Percentiles rank a stretch among this genome's conserved stretches.
phyloP scores from a whole-genome alignment of 1,140 invertebrate species.

The Lithobius niger region DNA sequence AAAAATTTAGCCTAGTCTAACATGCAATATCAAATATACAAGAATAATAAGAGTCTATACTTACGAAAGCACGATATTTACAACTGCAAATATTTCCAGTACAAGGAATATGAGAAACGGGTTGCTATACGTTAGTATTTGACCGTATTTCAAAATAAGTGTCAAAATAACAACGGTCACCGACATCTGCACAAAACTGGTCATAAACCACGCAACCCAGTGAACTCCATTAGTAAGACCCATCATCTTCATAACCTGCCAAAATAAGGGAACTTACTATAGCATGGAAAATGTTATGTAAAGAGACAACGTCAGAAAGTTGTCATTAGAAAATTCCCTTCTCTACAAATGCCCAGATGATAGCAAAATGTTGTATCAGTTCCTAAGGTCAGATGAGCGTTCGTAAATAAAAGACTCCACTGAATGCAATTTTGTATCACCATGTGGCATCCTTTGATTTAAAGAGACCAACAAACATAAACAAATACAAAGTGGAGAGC shows the following conservation, averaged over 20 bases:
- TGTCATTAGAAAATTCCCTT: too few species aligned
- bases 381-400: too few species aligned
- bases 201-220: slow-evolving; percentile 41
- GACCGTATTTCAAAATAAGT: slow-evolving; percentile 29
- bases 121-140: slow-evolving; percentile 26
- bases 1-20: too few species aligned
- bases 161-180: slow-evolving; percentile 32
- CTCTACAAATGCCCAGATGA: too few species aligned
- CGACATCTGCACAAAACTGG: slow-evolving; percentile 36
- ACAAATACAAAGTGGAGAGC: too few species aligned
- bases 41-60: slow-evolving; percentile 12
- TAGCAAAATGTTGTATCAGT: too few species aligned
- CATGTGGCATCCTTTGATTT: too few species aligned
- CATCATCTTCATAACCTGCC: slow-evolving; percentile 38
- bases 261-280: not conserved
- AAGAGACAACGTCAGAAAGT: too few species aligned
- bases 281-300: too few species aligned
- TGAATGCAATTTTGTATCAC: too few species aligned
- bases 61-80: slow-evolving; percentile 34
- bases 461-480: too few species aligned
- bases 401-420: too few species aligned
- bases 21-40: not conserved
- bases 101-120: slow-evolving; percentile 26
- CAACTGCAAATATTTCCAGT: slow-evolving; percentile 26
- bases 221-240: slow-evolving; percentile 38